Evolutionary conservation across 2,113 vertebrate species (phyloP), one percentile per base, ranked within the genome.

Genomic region (Tupaia tana): DNA sequence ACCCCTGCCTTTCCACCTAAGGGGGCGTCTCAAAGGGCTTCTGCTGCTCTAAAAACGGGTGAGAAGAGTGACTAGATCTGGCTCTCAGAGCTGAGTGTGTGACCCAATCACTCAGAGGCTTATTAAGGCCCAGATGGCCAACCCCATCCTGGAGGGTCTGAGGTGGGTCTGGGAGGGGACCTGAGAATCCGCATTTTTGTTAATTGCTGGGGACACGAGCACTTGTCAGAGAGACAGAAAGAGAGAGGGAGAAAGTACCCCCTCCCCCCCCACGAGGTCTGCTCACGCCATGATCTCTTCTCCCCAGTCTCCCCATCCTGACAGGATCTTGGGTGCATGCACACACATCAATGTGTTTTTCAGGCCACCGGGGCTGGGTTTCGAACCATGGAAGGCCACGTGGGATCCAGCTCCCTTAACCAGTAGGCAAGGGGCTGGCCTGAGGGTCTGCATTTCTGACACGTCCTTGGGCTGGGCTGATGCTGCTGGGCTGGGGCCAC

Each of bases 11-110:
- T 61, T 12, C 13, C 59, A 0, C 67, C 34, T 34, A 1, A 9
- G 4, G 4, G 2, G 52, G 2, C 11, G 16, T 14, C 66, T 27
- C 11, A 0, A 9, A 69, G 71, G 59, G 52, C 6, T 22, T 52
- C 27, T 8, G 52, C 56, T 34, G 58, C 63, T 82, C 56, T 56
- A 7, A 24, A 25, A 11, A 1, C 3, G 9, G 86, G 14, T 31
- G 61, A 31, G 29, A 43, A 63, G 8, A 15, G 0, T 11, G 56
- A 56, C 52, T 2, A 1, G 11, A 22, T 14, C 1, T 6, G 20
- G 31, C 2, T 34, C 70, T 87, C 12, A 9, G 31, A 15, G 43
- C 15, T 1, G 12, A 14, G 5, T 3, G 0, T 20, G 15, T 59
- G 7, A 66, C 29, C 22, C 61, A n/a, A 6, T 87, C 69, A 7